Evolutionary conservation across 2,888 invertebrate species (phyloP).

Genomic region (Metallyticus violacea): DNA sequence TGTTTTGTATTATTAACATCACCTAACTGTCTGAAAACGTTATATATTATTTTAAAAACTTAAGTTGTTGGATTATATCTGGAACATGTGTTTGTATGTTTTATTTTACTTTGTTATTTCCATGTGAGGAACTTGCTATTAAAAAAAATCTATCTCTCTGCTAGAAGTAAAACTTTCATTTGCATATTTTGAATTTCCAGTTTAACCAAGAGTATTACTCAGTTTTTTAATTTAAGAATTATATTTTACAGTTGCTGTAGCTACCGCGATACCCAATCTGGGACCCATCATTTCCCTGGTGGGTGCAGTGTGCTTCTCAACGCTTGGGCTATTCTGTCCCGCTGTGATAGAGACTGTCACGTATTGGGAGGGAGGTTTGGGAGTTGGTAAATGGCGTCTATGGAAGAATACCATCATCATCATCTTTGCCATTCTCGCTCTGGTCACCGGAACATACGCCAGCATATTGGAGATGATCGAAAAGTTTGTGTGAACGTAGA

Average conservation of each 20-base stretch:
- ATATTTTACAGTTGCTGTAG: conserved; percentile 26
- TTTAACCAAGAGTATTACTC: too few species aligned
- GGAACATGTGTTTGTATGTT: too few species aligned
- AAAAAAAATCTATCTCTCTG: too few species aligned
- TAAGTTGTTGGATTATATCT: too few species aligned
- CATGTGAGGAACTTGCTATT: too few species aligned
- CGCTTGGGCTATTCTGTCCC: conserved; percentile 32
- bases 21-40: too few species aligned
- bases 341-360: conserved; percentile 29
- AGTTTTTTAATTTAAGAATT: too few species aligned
- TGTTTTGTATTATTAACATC: too few species aligned
- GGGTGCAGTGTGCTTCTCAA: conserved; percentile 32
- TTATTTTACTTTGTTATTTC: too few species aligned
- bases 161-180: too few species aligned
- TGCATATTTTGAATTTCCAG: too few species aligned
- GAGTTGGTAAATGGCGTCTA: conserved; percentile 15
- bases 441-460: conserved; percentile 27
- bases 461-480: conserved; percentile 29
- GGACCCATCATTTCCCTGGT: conserved; percentile 33
- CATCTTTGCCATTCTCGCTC: conserved; percentile 10
- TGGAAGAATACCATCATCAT: conserved; percentile 25
- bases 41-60: too few species aligned
- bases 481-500: neutral
- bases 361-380: conserved; percentile 22
- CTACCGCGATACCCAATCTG: conserved; percentile 31